phyloP scores from a whole-genome alignment of 2,113 vertebrate species.

The Procavia capensis region DNA sequence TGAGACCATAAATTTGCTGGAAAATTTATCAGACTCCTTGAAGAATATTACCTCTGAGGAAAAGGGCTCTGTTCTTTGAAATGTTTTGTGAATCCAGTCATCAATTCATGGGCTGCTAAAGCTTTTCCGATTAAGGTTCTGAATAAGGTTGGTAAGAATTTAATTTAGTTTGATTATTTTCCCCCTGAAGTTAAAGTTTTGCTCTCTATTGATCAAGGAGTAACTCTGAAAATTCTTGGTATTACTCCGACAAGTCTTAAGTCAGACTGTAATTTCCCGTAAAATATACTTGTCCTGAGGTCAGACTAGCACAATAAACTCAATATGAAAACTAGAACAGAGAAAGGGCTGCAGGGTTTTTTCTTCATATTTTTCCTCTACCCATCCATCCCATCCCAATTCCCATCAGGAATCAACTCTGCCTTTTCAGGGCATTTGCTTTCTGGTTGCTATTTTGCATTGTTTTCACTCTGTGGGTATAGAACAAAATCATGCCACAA shows the following conservation, averaged over 20 bases:
- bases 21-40: constrained; percentile 28
- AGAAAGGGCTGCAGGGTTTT: background rate
- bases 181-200: constrained; percentile 69
- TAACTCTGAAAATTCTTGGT: constrained; percentile 42
- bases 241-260: constrained; percentile 48
- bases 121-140: constrained; percentile 50
- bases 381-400: background rate
- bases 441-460: background rate
- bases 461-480: background rate
- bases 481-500: constrained; percentile 41
- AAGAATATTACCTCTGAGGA: constrained; percentile 41
- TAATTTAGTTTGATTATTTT: constrained; percentile 67
- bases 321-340: constrained; percentile 35
- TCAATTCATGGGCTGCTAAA: background rate
- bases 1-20: constrained; percentile 14
- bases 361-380: background rate
- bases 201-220: constrained; percentile 55
- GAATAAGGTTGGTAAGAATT: constrained; percentile 62
- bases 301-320: constrained; percentile 33
- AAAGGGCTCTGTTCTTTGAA: constrained; percentile 53
- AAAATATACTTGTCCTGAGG: constrained; percentile 63
- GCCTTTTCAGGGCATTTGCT: background rate
- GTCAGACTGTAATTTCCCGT: constrained; percentile 64
- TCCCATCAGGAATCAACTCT: background rate
- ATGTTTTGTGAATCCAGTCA: background rate